phyloP scores from a whole-genome alignment of 1,140 invertebrate species.

The Megalonaias nervosa region DNA sequence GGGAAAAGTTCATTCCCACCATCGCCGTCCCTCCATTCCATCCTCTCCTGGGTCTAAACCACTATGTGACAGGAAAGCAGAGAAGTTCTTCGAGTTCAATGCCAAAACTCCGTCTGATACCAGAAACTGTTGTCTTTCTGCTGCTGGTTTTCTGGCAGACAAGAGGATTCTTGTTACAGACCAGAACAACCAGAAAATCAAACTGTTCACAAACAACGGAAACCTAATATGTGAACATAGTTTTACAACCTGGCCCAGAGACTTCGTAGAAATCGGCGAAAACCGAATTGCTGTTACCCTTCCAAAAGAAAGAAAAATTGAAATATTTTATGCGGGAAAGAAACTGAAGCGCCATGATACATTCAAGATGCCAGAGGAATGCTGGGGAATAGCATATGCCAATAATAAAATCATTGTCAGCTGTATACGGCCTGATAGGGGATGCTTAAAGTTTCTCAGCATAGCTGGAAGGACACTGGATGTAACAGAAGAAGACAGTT shows the following conservation, averaged over 20 bases:
- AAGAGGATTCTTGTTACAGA: slow-evolving; percentile 22
- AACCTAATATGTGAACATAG: slow-evolving; percentile 22
- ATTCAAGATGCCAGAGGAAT: slow-evolving; percentile 31
- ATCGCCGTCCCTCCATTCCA: slow-evolving; percentile 28
- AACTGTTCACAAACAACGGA: slow-evolving; percentile 29
- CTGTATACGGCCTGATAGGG: slow-evolving; percentile 27
- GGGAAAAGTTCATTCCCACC: slow-evolving; percentile 28
- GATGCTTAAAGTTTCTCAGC: slow-evolving; percentile 27
- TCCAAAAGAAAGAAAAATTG: slow-evolving; percentile 33
- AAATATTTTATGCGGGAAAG: slow-evolving; percentile 33
- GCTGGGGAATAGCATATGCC: slow-evolving; percentile 32
- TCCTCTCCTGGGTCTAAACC: slow-evolving; percentile 29
- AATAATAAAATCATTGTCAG: slow-evolving; percentile 28
- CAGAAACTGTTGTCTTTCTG: slow-evolving; percentile 31
- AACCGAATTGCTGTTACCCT: slow-evolving; percentile 30
- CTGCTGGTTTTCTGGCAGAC: slow-evolving; percentile 28
- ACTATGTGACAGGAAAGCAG: slow-evolving; percentile 19
- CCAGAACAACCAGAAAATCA: slow-evolving; percentile 38
- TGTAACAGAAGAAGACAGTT: slow-evolving; percentile 28
- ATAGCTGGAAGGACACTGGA: slow-evolving; percentile 28
- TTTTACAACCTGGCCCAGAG: slow-evolving; percentile 33
- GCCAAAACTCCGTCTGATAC: slow-evolving; percentile 32
- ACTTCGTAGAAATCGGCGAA: slow-evolving; percentile 31
- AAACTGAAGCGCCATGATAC: slow-evolving; percentile 32
- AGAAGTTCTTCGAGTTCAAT: slow-evolving; percentile 30